Evolutionary conservation across 1,140 invertebrate genomes (phyloP).

Genomic region (Habropoda laboriosa): DNA sequence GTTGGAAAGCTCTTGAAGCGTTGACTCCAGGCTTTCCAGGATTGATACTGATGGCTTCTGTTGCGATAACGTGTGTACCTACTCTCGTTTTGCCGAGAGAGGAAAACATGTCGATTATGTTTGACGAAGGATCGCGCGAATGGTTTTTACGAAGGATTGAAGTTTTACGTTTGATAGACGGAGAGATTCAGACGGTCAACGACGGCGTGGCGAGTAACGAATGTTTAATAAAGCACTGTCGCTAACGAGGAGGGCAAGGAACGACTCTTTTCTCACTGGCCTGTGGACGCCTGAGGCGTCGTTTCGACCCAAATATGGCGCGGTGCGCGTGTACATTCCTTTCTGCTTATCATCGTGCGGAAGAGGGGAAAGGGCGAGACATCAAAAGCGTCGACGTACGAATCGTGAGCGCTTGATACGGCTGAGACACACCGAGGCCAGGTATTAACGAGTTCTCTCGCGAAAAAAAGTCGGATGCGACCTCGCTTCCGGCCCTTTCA

Average conservation of each 20-base stretch:
- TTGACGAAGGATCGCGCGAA: too few species aligned
- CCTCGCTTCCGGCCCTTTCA: constrained; percentile 20
- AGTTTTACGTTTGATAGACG: too few species aligned
- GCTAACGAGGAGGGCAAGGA: constrained; percentile 41
- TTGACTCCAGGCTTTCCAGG: background rate
- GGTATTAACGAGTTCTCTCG: constrained; percentile 41
- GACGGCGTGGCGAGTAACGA: constrained; percentile 13
- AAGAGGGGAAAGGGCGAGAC: background rate
- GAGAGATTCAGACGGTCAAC: background rate
- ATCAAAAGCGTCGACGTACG: constrained; percentile 28
- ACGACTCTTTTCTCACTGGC: background rate
- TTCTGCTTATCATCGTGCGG: constrained; percentile 29
- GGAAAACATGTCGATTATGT: too few species aligned
- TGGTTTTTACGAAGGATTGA: too few species aligned
- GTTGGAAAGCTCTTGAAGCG: background rate
- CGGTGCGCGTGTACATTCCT: background rate
- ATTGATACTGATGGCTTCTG: too few species aligned
- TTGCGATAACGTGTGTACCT: too few species aligned
- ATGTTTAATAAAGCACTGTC: constrained; percentile 20
- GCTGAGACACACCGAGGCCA: constrained; percentile 12
- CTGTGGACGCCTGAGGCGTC: background rate
- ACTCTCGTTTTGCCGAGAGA: too few species aligned
- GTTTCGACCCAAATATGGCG: constrained; percentile 32
- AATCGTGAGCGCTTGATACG: constrained; percentile 12
- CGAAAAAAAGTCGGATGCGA: constrained; percentile 37